These are phyloP conservation scores for Campoletis sonorensis DNA, from an alignment of 1,140 invertebrate genomes.

Conservation along the genomic window DNA sequence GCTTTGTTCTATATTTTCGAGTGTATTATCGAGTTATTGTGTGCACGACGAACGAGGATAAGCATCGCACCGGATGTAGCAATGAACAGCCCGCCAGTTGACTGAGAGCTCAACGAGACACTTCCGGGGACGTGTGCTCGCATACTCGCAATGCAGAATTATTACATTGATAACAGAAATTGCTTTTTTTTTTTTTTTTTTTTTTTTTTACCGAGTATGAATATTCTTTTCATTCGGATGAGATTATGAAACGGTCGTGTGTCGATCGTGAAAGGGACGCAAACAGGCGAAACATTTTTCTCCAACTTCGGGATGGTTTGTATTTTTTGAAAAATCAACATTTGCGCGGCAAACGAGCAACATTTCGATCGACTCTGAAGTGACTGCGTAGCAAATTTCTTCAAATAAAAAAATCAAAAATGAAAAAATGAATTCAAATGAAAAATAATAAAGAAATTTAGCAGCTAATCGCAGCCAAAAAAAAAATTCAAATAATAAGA, in stretches of 20 bases:
- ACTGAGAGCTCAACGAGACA: conserved; percentile 71
- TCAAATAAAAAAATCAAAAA: too few relatives aligned
- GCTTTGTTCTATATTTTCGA: conserved; percentile 68
- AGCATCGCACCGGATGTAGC: conserved; percentile 72
- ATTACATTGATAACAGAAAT: conserved; percentile 73
- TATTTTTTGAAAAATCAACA: too few relatives aligned
- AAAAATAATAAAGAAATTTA: too few relatives aligned
- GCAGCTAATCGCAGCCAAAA: too few relatives aligned
- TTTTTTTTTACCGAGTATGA: conserved; percentile 45
- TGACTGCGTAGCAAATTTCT: too few relatives aligned
- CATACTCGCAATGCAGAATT: conserved; percentile 59
- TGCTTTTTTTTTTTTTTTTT: conserved; percentile 58
- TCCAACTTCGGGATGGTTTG: too few relatives aligned
- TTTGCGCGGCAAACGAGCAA: too few relatives aligned
- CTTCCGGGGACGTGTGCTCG: conserved; percentile 69
- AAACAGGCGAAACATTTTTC: too few relatives aligned
- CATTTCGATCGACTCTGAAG: too few relatives aligned
- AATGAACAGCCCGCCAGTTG: conserved; percentile 67
- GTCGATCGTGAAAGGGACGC: not conserved
- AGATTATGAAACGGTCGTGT: not conserved
- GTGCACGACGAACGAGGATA: conserved; percentile 54
- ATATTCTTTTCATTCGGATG: conserved; percentile 9
- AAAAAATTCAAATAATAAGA: too few relatives aligned
- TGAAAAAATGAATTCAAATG: too few relatives aligned
- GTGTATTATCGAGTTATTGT: conserved; percentile 60